These are phyloP conservation scores for Eubasilissa regina DNA, from an alignment of 1,140 invertebrate species.

Conservation along the genomic window DNA sequence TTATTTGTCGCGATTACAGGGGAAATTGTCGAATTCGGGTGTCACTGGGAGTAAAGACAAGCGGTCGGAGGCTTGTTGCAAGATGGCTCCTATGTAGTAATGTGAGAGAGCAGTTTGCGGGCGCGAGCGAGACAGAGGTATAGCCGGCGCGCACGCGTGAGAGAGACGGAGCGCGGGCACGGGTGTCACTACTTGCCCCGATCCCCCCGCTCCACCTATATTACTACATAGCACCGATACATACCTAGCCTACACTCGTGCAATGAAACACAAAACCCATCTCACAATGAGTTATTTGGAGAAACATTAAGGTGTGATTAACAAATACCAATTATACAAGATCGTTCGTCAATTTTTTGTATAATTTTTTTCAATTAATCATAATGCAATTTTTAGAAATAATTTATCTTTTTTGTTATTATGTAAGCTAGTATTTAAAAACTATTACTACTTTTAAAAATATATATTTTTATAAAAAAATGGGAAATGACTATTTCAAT, in stretches of 20 bases:
- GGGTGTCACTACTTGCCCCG: slow-evolving; percentile 25
- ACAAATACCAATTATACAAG: slow-evolving; percentile 31
- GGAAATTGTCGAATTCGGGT: slow-evolving; percentile 50
- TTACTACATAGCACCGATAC: slow-evolving; percentile 50
- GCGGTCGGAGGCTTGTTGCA: slow-evolving; percentile 51
- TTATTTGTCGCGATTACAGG: slow-evolving; percentile 51
- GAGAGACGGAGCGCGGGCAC: slow-evolving; percentile 7
- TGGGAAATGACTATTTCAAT: no score
- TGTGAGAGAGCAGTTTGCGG: slow-evolving; percentile 40
- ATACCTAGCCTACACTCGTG: slow-evolving; percentile 19
- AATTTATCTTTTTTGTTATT: no score
- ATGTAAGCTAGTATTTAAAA: no score
- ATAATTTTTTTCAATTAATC: no score
- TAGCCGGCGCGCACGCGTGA: slow-evolving; percentile 4
- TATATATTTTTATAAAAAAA: no score
- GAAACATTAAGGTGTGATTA: slow-evolving; percentile 37
- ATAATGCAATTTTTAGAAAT: no score
- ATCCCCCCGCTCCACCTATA: slow-evolving; percentile 39
- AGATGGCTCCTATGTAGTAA: slow-evolving; percentile 52
- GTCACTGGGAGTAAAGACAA: slow-evolving; percentile 52
- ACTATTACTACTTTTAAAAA: no score
- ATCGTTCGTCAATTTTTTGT: neutral
- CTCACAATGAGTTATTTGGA: slow-evolving; percentile 42
- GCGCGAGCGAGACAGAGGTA: neutral
- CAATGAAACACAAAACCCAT: slow-evolving; percentile 36